phyloP scores from a whole-genome alignment of 2,888 invertebrate genomes.

The Bhutanitis thaidina region DNA sequence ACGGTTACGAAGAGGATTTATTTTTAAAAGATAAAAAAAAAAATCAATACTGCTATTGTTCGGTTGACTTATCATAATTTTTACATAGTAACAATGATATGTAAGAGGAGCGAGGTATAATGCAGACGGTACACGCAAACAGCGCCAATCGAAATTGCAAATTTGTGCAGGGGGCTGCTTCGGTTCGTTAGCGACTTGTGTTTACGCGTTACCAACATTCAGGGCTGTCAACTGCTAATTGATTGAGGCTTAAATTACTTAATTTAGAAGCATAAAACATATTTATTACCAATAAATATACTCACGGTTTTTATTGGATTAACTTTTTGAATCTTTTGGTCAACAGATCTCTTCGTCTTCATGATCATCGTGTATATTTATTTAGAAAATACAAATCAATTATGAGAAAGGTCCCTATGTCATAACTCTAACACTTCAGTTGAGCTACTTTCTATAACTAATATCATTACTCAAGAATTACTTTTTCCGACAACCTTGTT shows the following conservation, averaged over 20 bases:
- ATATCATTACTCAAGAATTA: too few species aligned
- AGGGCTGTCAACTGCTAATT: constrained; percentile 72
- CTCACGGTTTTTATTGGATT: too few species aligned
- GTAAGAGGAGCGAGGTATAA: constrained; percentile 33
- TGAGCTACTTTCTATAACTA: too few species aligned
- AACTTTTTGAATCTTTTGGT: too few species aligned
- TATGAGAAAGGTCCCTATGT: too few species aligned
- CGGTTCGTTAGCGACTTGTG: constrained; percentile 78
- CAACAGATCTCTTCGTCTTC: too few species aligned
- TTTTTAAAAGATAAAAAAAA: not conserved
- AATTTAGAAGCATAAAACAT: constrained; percentile 36
- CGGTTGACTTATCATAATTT: constrained; percentile 31
- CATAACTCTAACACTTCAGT: too few species aligned
- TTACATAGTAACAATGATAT: constrained; percentile 38
- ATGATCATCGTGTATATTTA: too few species aligned
- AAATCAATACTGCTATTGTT: not conserved
- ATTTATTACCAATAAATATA: constrained; percentile 20
- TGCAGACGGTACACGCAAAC: constrained; percentile 57
- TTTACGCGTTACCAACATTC: constrained; percentile 69
- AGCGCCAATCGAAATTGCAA: constrained; percentile 77
- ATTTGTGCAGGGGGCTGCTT: constrained; percentile 74
- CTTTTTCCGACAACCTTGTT: too few species aligned
- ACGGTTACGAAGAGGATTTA: too few species aligned
- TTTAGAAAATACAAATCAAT: too few species aligned
- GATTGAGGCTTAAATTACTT: constrained; percentile 55